These are phyloP conservation scores for Xestia sexstrigata DNA, from an alignment of 2,888 invertebrate genomes.

Conservation along the genomic window DNA sequence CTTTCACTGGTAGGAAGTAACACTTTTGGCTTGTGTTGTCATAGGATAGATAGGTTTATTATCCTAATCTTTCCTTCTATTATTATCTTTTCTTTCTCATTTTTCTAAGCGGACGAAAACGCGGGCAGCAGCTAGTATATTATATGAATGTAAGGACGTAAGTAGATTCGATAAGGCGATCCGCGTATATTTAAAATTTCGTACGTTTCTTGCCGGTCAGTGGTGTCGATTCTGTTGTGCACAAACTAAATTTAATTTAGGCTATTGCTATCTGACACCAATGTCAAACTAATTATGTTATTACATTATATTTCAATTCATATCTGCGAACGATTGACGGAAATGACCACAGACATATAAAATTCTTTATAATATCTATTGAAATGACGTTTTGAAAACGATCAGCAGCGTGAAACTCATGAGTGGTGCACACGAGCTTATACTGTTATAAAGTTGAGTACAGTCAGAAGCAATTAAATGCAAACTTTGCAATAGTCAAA, in stretches of 20 bases:
- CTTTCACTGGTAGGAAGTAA: too few relatives aligned
- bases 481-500: neutral
- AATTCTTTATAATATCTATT: too few relatives aligned
- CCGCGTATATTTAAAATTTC: too few relatives aligned
- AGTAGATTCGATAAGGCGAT: neutral
- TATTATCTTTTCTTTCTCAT: too few relatives aligned
- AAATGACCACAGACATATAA: too few relatives aligned
- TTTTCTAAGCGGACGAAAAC: neutral
- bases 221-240: too few relatives aligned
- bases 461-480: too few relatives aligned
- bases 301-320: neutral
- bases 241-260: too few relatives aligned
- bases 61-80: too few relatives aligned
- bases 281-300: neutral
- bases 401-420: neutral
- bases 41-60: too few relatives aligned
- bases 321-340: neutral
- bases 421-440: neutral
- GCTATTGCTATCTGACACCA: too few relatives aligned
- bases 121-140: neutral
- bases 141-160: neutral
- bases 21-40: neutral
- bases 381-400: neutral
- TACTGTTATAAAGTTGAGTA: neutral
- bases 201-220: too few relatives aligned